Percentiles rank a stretch among this genome's conserved stretches.
phyloP scores from a whole-genome alignment of 1,140 invertebrate genomes.

The Solenopsis fugax region DNA sequence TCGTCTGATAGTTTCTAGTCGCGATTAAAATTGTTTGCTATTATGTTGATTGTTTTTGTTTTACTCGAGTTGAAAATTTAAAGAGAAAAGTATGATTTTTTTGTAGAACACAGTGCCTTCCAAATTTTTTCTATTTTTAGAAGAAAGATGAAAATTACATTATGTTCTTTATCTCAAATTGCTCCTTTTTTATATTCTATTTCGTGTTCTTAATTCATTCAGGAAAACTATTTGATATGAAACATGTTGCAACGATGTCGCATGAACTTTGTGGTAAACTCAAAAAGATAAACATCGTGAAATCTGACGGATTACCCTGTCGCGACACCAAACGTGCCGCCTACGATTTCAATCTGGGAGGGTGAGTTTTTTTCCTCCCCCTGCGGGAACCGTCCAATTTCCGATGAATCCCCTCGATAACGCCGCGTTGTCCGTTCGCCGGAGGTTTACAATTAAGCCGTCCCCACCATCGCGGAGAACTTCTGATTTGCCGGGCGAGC shows the following conservation, averaged over 20 bases:
- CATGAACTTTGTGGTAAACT: conserved; percentile 59
- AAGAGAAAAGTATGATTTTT: background rate
- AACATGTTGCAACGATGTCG: conserved; percentile 20
- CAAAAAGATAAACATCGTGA: conserved; percentile 73
- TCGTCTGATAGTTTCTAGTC: conserved; percentile 39
- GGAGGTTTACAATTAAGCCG: conserved; percentile 73
- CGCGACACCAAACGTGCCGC: conserved; percentile 62
- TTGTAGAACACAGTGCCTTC: background rate
- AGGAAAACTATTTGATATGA: background rate
- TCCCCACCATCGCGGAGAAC: conserved; percentile 48
- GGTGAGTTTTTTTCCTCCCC: conserved; percentile 25
- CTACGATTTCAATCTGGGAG: conserved; percentile 74
- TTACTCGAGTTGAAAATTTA: background rate
- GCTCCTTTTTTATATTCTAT: background rate
- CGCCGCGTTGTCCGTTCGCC: conserved; percentile 61
- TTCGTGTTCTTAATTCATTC: background rate
- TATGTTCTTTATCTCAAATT: background rate
- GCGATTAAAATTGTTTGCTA: background rate
- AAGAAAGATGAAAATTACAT: background rate
- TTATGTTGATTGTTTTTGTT: conserved; percentile 2
- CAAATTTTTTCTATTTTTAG: conserved; percentile 16
- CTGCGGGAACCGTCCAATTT: conserved; percentile 73
- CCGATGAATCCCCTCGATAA: conserved; percentile 73
- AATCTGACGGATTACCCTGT: conserved; percentile 70
- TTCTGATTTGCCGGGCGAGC: conserved; percentile 55